Evolutionary conservation across 2,113 vertebrate species (phyloP).

Genomic region (Anhinga anhinga): DNA sequence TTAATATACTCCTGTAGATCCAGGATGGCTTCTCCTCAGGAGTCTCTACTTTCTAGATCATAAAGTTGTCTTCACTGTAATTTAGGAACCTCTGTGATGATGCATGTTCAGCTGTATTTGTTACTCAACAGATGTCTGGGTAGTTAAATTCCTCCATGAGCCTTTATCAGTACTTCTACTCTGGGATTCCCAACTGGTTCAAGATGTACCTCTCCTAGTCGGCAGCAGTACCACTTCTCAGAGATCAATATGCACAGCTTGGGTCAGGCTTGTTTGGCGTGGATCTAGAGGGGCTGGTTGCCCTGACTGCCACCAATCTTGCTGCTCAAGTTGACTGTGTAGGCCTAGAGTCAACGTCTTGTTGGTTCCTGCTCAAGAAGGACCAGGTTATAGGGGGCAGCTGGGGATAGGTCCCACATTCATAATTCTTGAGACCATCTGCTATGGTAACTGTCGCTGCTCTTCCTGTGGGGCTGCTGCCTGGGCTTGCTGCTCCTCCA

Average conservation of each 20-base stretch:
- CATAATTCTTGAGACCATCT: conserved; percentile 11
- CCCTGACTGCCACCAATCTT: neutral
- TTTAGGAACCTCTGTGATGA: conserved; percentile 76
- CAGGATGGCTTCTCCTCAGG: conserved; percentile 64
- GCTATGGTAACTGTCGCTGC: conserved; percentile 2
- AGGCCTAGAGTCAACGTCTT: neutral
- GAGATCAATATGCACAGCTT: neutral
- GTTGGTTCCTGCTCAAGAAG: neutral
- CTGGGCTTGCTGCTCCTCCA: neutral
- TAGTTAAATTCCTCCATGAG: conserved; percentile 73
- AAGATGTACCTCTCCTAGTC: conserved; percentile 32
- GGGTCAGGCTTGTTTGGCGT: neutral
- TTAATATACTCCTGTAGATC: conserved; percentile 56
- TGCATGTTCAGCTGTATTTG: conserved; percentile 75
- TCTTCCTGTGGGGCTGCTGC: conserved; percentile 9
- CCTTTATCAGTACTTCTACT: conserved; percentile 60
- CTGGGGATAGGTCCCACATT: neutral
- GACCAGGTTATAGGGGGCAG: neutral
- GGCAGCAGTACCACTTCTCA: neutral
- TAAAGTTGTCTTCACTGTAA: conserved; percentile 76
- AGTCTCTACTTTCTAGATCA: conserved; percentile 71
- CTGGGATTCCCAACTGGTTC: conserved; percentile 63
- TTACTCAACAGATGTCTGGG: conserved; percentile 78
- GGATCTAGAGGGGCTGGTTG: neutral
- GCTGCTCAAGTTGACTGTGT: neutral